A percentile compares a stretch with the other conserved stretches of the same genome.
phyloP scores from a whole-genome alignment of 2,113 vertebrate species.

The Hippocampus abdominalis region DNA sequence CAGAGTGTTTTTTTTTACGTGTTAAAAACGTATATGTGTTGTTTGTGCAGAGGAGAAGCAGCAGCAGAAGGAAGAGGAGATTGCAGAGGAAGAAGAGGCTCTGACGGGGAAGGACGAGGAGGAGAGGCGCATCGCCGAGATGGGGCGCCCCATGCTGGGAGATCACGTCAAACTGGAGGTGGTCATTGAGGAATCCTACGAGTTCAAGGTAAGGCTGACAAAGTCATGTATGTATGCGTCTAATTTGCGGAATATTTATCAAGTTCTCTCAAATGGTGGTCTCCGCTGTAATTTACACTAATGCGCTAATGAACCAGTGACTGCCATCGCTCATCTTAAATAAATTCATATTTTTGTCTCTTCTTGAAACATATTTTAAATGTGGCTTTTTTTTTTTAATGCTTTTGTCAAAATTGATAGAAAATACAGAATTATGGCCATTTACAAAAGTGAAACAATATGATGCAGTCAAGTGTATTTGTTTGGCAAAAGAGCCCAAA shows the following conservation, averaged over 20 bases:
- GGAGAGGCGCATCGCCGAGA: constrained; percentile 88
- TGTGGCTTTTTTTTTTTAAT: background rate
- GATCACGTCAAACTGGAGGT: constrained; percentile 92
- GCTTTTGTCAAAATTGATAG: background rate
- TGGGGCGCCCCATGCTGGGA: constrained; percentile 92
- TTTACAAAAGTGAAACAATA: background rate
- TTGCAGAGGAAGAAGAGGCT: constrained; percentile 70
- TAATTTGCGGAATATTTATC: background rate
- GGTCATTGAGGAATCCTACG: constrained; percentile 97
- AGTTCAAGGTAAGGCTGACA: constrained; percentile 86
- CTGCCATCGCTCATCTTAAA: background rate
- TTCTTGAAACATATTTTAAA: background rate
- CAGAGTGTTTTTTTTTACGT: background rate
- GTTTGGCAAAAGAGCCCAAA: background rate
- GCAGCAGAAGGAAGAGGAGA: constrained; percentile 71
- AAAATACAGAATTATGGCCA: background rate
- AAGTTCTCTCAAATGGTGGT: background rate
- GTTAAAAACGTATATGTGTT: constrained; percentile 6
- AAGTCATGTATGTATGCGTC: background rate
- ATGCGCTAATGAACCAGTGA: background rate
- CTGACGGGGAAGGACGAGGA: constrained; percentile 90
- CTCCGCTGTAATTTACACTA: background rate
- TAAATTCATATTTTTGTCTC: too few species aligned
- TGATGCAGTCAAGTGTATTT: background rate
- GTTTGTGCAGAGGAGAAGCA: constrained; percentile 74